Percentiles rank a stretch among this genome's conserved stretches.
Evolutionary conservation across 2,888 invertebrate genomes (phyloP).

Genomic region (Omphaloscelis lunosa): DNA sequence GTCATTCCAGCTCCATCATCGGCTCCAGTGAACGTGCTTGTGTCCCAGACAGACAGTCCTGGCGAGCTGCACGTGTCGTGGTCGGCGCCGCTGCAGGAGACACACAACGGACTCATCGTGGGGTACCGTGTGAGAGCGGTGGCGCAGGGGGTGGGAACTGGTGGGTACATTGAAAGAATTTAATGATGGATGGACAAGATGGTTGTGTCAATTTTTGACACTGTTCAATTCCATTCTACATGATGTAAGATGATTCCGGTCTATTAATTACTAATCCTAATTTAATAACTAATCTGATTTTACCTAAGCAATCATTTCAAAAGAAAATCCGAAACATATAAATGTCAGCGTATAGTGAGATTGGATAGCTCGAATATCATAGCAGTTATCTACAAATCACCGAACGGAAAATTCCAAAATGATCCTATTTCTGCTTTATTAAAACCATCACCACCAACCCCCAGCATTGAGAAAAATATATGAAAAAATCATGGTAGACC

Average conservation of each 20-base stretch:
- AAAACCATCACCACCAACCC: background rate
- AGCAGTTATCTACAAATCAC: background rate
- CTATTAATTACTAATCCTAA: background rate
- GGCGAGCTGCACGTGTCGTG: conserved; percentile 86
- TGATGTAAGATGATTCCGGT: background rate
- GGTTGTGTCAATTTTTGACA: background rate
- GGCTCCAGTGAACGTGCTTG: conserved; percentile 83
- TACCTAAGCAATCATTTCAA: background rate
- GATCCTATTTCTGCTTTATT: background rate
- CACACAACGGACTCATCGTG: conserved; percentile 83
- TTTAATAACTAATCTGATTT: background rate
- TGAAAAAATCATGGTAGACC: too few relatives aligned
- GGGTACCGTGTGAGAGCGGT: conserved; percentile 86
- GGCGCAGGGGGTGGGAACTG: conserved; percentile 62
- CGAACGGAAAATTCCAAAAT: background rate
- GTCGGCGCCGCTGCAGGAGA: conserved; percentile 84
- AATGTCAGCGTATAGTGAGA: background rate
- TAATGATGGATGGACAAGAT: too few relatives aligned
- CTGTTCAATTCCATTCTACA: background rate
- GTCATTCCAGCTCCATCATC: conserved; percentile 82
- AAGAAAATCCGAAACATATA: background rate
- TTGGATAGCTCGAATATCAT: too few relatives aligned
- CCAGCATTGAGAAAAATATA: too few relatives aligned
- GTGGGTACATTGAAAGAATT: too few relatives aligned
- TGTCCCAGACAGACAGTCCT: conserved; percentile 84